These are phyloP conservation scores for Spongia lamella DNA, from an alignment of 37 sponge, comb jelly and placozoan genomes.

Conservation along the genomic window DNA sequence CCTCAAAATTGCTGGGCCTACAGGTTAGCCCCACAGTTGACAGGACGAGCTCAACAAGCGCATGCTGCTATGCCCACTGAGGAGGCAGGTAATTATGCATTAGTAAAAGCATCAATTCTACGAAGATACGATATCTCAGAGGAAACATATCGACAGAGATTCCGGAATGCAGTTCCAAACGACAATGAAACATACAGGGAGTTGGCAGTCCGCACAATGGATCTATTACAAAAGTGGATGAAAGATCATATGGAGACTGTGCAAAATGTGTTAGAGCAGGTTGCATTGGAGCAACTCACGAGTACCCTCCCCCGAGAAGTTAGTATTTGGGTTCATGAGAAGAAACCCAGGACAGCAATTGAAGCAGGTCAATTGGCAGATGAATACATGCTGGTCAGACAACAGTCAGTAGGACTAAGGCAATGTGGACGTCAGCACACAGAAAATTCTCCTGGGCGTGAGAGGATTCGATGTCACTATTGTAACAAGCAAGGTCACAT, in stretches of 20 bases:
- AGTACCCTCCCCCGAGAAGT: not conserved
- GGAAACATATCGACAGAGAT: constrained; percentile 30
- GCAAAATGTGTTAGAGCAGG: not conserved
- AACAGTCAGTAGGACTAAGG: not conserved
- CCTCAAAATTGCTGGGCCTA: constrained; percentile 12
- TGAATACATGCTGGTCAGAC: constrained; percentile 26
- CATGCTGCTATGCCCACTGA: constrained; percentile 40
- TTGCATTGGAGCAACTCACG: constrained; percentile 13
- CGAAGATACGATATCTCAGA: constrained; percentile 27
- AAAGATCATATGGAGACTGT: not conserved
- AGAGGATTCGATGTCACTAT: constrained; percentile 5
- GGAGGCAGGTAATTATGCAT: constrained; percentile 25
- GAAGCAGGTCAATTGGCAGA: constrained; percentile 29
- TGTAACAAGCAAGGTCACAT: constrained; percentile 22
- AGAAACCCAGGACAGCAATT: constrained; percentile 8
- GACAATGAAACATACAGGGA: constrained; percentile 11
- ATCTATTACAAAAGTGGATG: constrained; percentile 23
- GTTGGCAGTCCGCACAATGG: constrained; percentile 18
- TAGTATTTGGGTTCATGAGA: constrained; percentile 10
- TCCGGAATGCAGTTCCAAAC: constrained; percentile 11
- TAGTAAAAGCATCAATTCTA: constrained; percentile 37
- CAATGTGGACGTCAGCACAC: not conserved
- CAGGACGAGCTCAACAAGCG: constrained; percentile 45
- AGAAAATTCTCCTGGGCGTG: not conserved
- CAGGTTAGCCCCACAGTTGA: constrained; percentile 22